A percentile compares a stretch with the other conserved stretches of the same genome.
Conservation (phyloP, 2,888 invertebrate genomes). For the Leistus spinibarbis region DNA sequence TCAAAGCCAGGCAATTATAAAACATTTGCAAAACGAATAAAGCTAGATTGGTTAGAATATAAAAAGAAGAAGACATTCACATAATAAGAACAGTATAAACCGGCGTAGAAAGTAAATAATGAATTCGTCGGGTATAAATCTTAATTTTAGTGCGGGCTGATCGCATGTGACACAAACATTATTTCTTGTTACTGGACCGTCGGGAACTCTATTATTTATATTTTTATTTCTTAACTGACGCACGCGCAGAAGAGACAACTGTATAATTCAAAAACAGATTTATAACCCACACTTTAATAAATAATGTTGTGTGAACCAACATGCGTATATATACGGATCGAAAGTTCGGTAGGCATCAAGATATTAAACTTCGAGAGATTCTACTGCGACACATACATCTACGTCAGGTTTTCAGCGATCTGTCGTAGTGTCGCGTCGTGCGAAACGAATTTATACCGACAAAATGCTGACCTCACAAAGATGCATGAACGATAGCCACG, state of each 20-base stretch:
- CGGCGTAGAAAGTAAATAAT: not conserved
- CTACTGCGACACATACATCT: not conserved
- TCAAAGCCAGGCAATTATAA: too few relatives aligned
- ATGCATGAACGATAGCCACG: not conserved
- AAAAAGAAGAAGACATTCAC: too few relatives aligned
- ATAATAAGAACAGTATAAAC: too few relatives aligned
- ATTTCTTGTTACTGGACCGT: conserved; percentile 1
- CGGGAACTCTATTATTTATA: conserved; percentile 1
- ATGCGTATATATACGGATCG: not conserved
- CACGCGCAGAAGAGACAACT: conserved; percentile 14
- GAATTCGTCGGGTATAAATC: conserved; percentile 3
- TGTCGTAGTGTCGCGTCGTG: not conserved
- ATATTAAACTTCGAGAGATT: not conserved
- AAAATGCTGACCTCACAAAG: conserved; percentile 2
- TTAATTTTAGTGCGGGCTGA: conserved; percentile 8
- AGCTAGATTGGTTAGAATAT: too few relatives aligned
- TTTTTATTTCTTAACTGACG: not conserved
- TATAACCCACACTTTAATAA: conserved; percentile 31
- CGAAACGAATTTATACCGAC: not conserved
- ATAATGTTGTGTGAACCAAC: conserved; percentile 24
- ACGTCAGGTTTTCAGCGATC: not conserved
- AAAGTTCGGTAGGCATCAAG: not conserved
- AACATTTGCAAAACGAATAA: too few relatives aligned
- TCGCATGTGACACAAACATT: conserved; percentile 5
- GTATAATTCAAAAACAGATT: conserved; percentile 34